Conservation (phyloP, 2,888 invertebrate genomes). For the Biston stratarius region DNA sequence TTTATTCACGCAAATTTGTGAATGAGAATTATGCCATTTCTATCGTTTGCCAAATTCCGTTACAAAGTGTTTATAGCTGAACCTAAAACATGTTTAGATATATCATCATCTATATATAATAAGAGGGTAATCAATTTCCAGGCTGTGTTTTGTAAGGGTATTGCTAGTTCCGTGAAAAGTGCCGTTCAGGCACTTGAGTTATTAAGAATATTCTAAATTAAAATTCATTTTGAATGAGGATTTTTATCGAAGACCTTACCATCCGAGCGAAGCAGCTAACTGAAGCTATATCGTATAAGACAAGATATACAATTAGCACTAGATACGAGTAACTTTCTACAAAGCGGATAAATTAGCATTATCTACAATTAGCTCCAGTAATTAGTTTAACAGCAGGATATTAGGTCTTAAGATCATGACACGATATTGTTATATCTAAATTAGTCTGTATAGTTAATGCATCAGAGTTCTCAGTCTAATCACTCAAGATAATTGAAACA, state of each 20-base stretch:
- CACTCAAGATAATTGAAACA: slow-evolving; percentile 1
- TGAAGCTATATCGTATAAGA: too few relatives aligned
- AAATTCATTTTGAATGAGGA: too few relatives aligned
- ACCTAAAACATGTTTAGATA: neutral
- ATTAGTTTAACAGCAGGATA: slow-evolving; percentile 1
- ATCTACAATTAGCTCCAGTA: neutral
- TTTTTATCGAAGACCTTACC: too few relatives aligned
- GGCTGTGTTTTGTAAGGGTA: too few relatives aligned
- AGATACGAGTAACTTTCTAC: neutral
- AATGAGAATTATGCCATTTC: slow-evolving; percentile 41
- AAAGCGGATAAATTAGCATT: neutral
- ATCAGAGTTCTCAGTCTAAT: neutral
- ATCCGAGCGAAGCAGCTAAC: neutral
- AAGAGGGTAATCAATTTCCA: too few relatives aligned
- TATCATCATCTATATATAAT: too few relatives aligned
- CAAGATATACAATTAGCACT: neutral
- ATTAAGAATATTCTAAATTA: too few relatives aligned
- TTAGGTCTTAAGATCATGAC: slow-evolving; percentile 1
- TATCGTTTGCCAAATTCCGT: slow-evolving; percentile 23
- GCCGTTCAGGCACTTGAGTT: too few relatives aligned
- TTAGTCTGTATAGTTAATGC: neutral
- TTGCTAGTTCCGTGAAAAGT: too few relatives aligned
- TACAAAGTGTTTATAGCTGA: neutral
- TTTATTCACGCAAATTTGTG: slow-evolving; percentile 41
- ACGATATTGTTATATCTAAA: neutral